Percentiles rank a stretch among this genome's conserved stretches.
phyloP scores from a whole-genome alignment of 2,888 invertebrate species.

The Ceriagrion tenellum region DNA sequence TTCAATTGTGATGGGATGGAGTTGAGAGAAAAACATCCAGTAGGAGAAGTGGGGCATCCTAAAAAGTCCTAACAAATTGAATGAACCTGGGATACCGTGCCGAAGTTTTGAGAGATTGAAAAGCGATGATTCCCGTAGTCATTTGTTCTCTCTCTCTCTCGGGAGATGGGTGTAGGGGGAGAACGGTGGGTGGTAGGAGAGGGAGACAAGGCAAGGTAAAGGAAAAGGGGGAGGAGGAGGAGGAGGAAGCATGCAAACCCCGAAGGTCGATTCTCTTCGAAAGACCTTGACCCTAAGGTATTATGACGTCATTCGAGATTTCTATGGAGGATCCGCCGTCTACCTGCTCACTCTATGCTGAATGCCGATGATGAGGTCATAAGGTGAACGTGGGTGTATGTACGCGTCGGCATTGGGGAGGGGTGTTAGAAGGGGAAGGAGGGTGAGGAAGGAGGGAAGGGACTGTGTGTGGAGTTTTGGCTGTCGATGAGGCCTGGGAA shows the following conservation, averaged over 20 bases:
- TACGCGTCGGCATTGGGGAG: background rate
- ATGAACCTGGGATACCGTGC: background rate
- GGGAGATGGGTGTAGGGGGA: background rate
- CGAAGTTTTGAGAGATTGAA: background rate
- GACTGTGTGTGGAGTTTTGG: too few species aligned
- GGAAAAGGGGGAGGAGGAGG: background rate
- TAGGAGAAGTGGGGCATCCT: background rate
- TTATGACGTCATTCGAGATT: slow-evolving; percentile 53
- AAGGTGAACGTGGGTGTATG: background rate
- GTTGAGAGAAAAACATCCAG: background rate
- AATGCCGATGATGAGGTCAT: slow-evolving; percentile 8
- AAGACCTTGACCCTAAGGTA: slow-evolving; percentile 57
- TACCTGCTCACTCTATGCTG: background rate
- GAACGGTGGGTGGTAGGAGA: background rate
- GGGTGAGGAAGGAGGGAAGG: too few species aligned
- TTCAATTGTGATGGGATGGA: too few species aligned
- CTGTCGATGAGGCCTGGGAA: background rate
- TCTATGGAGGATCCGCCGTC: slow-evolving; percentile 40
- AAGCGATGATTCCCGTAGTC: background rate
- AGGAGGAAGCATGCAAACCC: background rate
- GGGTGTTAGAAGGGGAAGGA: background rate
- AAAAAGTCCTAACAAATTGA: background rate
- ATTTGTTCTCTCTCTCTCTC: background rate
- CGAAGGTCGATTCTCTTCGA: background rate
- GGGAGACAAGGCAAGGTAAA: background rate